phyloP scores from a whole-genome alignment of 2,888 invertebrate genomes.

The Drosophila mercatorum region DNA sequence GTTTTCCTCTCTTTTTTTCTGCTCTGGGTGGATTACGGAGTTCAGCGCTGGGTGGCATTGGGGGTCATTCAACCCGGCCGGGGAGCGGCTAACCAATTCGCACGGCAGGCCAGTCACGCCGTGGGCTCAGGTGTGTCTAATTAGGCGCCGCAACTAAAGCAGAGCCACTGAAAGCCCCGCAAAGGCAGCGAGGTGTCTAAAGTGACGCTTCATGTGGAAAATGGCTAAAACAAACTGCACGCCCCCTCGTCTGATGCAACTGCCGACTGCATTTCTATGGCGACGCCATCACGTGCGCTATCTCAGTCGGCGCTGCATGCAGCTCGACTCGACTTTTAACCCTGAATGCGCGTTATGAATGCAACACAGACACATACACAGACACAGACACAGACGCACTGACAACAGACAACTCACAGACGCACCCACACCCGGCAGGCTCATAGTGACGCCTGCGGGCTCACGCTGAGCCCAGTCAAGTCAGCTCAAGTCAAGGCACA shows the following conservation, averaged over 20 bases:
- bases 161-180: conserved; percentile 55
- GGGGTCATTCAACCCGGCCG: conserved; percentile 65
- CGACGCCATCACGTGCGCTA: conserved; percentile 68
- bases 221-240: conserved; percentile 60
- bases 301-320: conserved; percentile 66
- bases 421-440: conserved; percentile 45
- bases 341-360: conserved; percentile 75
- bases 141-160: conserved; percentile 69
- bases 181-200: conserved; percentile 74
- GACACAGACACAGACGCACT: too few relatives aligned
- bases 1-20: conserved; percentile 11
- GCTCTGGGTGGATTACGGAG: conserved; percentile 21
- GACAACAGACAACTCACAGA: conserved; percentile 63
- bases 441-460: not conserved
- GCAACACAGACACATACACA: conserved; percentile 55
- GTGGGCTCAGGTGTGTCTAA: conserved; percentile 62
- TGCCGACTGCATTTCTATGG: conserved; percentile 49
- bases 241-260: conserved; percentile 17
- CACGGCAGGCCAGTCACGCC: conserved; percentile 37
- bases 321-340: conserved; percentile 64
- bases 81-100: conserved; percentile 60
- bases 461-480: conserved; percentile 15
- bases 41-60: conserved; percentile 32
- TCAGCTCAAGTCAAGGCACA: conserved; percentile 38
- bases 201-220: conserved; percentile 76